Conservation (phyloP, 2,888 invertebrate species). For the Galeruca laticollis region DNA sequence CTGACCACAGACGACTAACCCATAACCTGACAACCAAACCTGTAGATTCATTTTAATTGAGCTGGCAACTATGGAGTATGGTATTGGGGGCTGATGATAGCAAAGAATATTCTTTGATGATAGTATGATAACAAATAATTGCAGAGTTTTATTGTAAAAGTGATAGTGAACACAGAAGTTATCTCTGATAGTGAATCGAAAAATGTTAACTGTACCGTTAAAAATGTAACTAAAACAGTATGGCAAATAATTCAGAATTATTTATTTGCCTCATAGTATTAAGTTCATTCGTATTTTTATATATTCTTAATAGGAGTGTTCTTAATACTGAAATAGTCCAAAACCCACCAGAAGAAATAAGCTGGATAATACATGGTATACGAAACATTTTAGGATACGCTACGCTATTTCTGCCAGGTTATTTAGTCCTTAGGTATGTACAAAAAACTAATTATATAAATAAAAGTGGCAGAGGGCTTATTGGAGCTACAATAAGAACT, state of each 20-base stretch:
- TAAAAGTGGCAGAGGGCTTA: slow-evolving; percentile 71
- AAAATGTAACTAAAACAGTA: slow-evolving; percentile 36
- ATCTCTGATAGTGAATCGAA: not conserved
- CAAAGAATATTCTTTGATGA: no score
- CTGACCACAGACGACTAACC: no score
- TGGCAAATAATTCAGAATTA: slow-evolving; percentile 65
- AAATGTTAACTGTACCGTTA: not conserved
- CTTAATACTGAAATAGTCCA: slow-evolving; percentile 63
- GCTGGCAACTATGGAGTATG: no score
- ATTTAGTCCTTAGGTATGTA: slow-evolving; percentile 84
- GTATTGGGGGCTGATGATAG: no score
- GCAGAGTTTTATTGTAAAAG: no score
- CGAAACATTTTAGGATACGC: slow-evolving; percentile 89
- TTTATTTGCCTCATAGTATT: slow-evolving; percentile 57
- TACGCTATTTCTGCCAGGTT: slow-evolving; percentile 89
- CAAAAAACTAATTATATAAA: slow-evolving; percentile 84
- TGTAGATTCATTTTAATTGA: no score
- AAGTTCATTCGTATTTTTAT: slow-evolving; percentile 48
- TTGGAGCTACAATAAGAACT: slow-evolving; percentile 66
- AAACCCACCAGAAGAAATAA: slow-evolving; percentile 69
- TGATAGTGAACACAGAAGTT: no score
- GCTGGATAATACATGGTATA: slow-evolving; percentile 82
- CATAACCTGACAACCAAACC: no score
- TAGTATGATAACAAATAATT: no score
- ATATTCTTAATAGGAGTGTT: slow-evolving; percentile 59